These are phyloP conservation scores for Cordilura impudica DNA, from an alignment of 2,888 invertebrate genomes.

Conservation along the genomic window DNA sequence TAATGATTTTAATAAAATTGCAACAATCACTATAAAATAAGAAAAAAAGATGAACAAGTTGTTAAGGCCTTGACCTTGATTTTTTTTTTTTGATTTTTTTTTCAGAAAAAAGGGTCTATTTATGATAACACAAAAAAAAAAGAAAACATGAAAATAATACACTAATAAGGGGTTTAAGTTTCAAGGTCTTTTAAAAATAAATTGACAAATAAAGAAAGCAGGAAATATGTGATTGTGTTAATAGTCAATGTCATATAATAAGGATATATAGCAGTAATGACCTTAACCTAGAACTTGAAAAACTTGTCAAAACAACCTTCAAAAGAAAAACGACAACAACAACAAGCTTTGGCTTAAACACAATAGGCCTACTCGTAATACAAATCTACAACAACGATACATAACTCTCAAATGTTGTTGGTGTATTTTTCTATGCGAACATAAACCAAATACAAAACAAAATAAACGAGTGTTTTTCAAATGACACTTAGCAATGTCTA, in stretches of 20 bases:
- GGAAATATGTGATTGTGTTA: neutral
- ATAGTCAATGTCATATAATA: conserved; percentile 23
- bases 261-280: conserved; percentile 42
- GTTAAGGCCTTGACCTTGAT: conserved; percentile 53
- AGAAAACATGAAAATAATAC: neutral
- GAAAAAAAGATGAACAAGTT: conserved; percentile 28
- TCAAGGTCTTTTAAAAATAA: conserved; percentile 37
- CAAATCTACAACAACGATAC: no score
- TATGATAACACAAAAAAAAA: conserved; percentile 23
- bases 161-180: conserved; percentile 38
- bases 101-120: conserved; percentile 33
- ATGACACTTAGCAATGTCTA: conserved; percentile 29
- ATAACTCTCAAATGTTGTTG: neutral
- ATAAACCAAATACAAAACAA: neutral
- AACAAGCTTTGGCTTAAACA: neutral
- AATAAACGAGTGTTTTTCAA: neutral
- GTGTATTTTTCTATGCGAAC: neutral
- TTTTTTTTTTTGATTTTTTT: conserved; percentile 1
- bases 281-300: conserved; percentile 57
- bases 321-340: conserved; percentile 13
- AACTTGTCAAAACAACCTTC: conserved; percentile 50
- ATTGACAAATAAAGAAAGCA: conserved; percentile 25
- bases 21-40: neutral
- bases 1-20: conserved; percentile 30
- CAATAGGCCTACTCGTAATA: neutral